phyloP scores from a whole-genome alignment of 35 echinoderm and acorn worm species.

The Apostichopus californicus region DNA sequence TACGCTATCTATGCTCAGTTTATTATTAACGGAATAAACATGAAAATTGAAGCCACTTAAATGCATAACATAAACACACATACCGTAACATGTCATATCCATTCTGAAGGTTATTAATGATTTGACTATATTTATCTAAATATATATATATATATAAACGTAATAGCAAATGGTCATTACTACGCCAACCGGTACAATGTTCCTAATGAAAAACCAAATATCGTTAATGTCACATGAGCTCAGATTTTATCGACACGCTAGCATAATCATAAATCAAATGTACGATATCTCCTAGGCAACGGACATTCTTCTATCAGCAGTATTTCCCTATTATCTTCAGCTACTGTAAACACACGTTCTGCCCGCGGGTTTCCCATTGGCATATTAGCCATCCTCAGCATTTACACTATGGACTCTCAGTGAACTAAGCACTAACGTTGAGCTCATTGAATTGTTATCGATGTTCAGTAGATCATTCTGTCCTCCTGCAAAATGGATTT shows the following conservation, averaged over 20 bases:
- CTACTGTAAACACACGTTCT: neutral
- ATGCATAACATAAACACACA: too few species aligned
- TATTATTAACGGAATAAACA: too few species aligned
- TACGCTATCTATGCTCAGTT: too few species aligned
- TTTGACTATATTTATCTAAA: neutral
- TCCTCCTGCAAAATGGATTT: too few species aligned
- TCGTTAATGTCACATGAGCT: neutral
- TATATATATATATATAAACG: neutral
- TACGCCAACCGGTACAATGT: neutral
- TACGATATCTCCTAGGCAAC: neutral
- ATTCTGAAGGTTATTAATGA: neutral
- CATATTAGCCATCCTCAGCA: neutral
- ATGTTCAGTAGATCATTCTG: too few species aligned
- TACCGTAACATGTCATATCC: too few species aligned
- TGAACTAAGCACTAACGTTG: neutral
- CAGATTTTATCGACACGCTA: neutral
- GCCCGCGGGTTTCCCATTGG: neutral
- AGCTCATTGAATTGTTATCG: neutral
- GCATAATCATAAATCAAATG: neutral
- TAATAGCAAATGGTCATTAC: neutral
- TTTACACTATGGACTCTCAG: neutral
- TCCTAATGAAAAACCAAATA: neutral
- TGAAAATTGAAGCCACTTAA: too few species aligned
- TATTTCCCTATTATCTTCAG: neutral
- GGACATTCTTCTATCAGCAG: neutral